phyloP scores from a whole-genome alignment of 2,888 invertebrate species.

The Pegoplata infirma region DNA sequence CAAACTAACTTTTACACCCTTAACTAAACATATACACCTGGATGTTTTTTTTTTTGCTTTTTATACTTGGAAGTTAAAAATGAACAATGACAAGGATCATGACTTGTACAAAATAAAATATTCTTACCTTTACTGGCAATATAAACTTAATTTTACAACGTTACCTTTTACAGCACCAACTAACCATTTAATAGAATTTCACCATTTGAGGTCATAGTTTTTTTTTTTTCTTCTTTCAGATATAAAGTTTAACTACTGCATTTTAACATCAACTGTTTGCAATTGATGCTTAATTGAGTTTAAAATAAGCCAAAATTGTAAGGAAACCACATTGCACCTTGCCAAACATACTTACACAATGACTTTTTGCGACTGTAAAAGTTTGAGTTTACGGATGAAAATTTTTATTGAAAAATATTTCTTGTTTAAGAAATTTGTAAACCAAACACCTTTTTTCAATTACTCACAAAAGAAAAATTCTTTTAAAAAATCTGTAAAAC shows the following conservation, averaged over 20 bases:
- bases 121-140: slow-evolving; percentile 1
- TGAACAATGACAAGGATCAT: slow-evolving; percentile 22
- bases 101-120: slow-evolving; percentile 1
- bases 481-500: too few relatives aligned
- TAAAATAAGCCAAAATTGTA: slow-evolving; percentile 48
- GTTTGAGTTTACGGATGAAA: neutral
- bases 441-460: slow-evolving; percentile 31
- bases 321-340: slow-evolving; percentile 3
- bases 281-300: slow-evolving; percentile 58
- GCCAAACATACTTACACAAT: neutral
- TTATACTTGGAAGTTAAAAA: slow-evolving; percentile 3
- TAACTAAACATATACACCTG: neutral
- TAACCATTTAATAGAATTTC: slow-evolving; percentile 33
- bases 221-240: slow-evolving; percentile 3
- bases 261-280: slow-evolving; percentile 55
- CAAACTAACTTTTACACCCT: slow-evolving; percentile 25
- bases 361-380: neutral
- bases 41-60: neutral
- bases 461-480: too few relatives aligned
- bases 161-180: slow-evolving; percentile 27
- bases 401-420: slow-evolving; percentile 8
- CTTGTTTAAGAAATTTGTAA: slow-evolving; percentile 37
- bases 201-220: slow-evolving; percentile 6
- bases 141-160: slow-evolving; percentile 18
- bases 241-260: slow-evolving; percentile 35